Evolutionary conservation across 2,888 invertebrate species (phyloP).

Genomic region (Herminia tarsipennalis): DNA sequence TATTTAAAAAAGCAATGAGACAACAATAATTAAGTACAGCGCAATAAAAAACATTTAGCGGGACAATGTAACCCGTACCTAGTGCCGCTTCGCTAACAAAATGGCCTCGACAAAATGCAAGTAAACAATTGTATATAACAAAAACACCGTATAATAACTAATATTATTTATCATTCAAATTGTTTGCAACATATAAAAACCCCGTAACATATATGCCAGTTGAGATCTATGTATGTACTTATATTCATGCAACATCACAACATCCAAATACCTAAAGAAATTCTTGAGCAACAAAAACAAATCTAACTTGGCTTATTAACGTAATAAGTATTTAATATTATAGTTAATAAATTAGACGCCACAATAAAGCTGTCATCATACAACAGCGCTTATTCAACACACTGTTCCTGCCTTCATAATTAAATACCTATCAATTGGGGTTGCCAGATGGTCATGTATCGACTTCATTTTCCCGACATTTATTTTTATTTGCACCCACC

Average conservation of each 20-base stretch:
- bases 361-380: constrained; percentile 29
- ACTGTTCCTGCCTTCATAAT: too few species aligned
- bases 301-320: constrained; percentile 48
- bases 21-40: constrained; percentile 47
- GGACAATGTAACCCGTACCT: background rate
- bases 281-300: constrained; percentile 61
- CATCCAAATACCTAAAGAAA: constrained; percentile 43
- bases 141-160: constrained; percentile 22
- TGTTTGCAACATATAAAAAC: constrained; percentile 16
- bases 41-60: constrained; percentile 3
- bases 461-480: too few species aligned
- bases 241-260: constrained; percentile 41
- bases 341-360: constrained; percentile 44
- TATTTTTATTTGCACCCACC: too few species aligned
- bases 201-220: constrained; percentile 12
- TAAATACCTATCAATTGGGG: too few species aligned
- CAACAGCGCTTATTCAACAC: background rate
- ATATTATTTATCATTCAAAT: constrained; percentile 17
- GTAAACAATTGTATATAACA: constrained; percentile 31
- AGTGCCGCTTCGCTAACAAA: constrained; percentile 22
- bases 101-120: constrained; percentile 16
- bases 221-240: constrained; percentile 28
- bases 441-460: too few species aligned
- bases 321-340: constrained; percentile 50
- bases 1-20: constrained; percentile 55